Percentiles rank a stretch among this genome's conserved stretches.
These are phyloP conservation scores for Pegoplata infirma DNA, from an alignment of 2,888 invertebrate species.

Conservation along the genomic window DNA sequence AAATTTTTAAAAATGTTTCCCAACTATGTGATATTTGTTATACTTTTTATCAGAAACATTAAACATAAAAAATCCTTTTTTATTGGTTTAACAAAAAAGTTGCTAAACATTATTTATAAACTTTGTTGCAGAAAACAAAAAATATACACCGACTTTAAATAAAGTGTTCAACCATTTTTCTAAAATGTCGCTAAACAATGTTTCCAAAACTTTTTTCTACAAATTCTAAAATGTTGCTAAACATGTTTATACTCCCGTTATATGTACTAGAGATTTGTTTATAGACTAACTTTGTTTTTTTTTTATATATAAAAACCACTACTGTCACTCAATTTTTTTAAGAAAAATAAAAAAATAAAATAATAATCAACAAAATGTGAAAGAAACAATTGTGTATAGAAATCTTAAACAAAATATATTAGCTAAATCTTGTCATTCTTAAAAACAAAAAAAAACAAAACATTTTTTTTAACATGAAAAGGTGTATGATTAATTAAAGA, in stretches of 20 bases:
- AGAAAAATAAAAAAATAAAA: not conserved
- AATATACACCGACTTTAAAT: too few relatives aligned
- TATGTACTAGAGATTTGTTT: not conserved
- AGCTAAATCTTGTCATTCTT: constrained; percentile 18
- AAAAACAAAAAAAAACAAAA: constrained; percentile 10
- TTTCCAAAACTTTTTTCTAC: too few relatives aligned
- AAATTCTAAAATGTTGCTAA: not conserved
- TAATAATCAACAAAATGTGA: not conserved
- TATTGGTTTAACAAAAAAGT: too few relatives aligned
- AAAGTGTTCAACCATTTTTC: too few relatives aligned
- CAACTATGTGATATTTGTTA: too few relatives aligned
- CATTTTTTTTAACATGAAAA: not conserved
- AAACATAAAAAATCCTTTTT: too few relatives aligned
- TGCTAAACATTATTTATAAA: too few relatives aligned
- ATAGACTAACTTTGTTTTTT: not conserved
- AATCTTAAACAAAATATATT: constrained; percentile 1
- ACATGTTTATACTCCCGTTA: not conserved
- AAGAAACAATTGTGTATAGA: constrained; percentile 8
- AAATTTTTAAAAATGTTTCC: too few relatives aligned
- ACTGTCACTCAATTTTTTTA: not conserved
- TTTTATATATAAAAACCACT: not conserved
- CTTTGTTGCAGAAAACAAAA: too few relatives aligned
- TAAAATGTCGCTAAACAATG: too few relatives aligned
- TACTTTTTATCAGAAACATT: too few relatives aligned
- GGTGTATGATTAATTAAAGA: constrained; percentile 37